These are phyloP conservation scores for Leptinotarsa haldemani DNA, from an alignment of 2,888 invertebrate species.

Conservation along the genomic window DNA sequence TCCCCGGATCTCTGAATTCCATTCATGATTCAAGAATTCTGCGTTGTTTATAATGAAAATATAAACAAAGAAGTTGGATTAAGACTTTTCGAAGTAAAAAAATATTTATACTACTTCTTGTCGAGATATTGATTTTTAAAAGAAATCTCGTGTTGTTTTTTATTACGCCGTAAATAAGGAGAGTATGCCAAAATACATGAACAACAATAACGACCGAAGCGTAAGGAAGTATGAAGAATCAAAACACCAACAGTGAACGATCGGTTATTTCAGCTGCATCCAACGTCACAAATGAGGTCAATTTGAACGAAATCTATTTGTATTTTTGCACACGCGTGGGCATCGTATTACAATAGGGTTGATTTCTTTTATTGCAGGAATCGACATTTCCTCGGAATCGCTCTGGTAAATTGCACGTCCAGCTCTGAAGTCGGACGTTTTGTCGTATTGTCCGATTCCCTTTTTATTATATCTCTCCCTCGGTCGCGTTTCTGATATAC, in stretches of 20 bases:
- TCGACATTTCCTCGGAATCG: slow-evolving; percentile 53
- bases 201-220: background rate
- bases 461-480: slow-evolving; percentile 45
- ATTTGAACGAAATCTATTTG: slow-evolving; percentile 50
- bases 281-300: slow-evolving; percentile 34
- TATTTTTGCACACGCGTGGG: slow-evolving; percentile 48
- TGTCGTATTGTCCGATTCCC: slow-evolving; percentile 51
- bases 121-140: too few relatives aligned
- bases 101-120: too few relatives aligned
- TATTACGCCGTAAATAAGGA: background rate
- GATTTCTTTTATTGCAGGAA: slow-evolving; percentile 55
- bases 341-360: slow-evolving; percentile 56
- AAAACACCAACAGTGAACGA: background rate
- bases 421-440: slow-evolving; percentile 48
- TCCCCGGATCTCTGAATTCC: background rate
- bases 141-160: background rate
- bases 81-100: too few relatives aligned
- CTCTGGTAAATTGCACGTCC: slow-evolving; percentile 61
- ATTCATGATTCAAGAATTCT: background rate
- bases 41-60: too few relatives aligned
- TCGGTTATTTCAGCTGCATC: slow-evolving; percentile 15
- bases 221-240: slow-evolving; percentile 1
- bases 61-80: too few relatives aligned
- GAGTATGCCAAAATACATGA: background rate
- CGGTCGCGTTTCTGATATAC: slow-evolving; percentile 17